These are phyloP conservation scores for Eupithecia centaureata DNA, from an alignment of 2,888 invertebrate species.

Conservation along the genomic window DNA sequence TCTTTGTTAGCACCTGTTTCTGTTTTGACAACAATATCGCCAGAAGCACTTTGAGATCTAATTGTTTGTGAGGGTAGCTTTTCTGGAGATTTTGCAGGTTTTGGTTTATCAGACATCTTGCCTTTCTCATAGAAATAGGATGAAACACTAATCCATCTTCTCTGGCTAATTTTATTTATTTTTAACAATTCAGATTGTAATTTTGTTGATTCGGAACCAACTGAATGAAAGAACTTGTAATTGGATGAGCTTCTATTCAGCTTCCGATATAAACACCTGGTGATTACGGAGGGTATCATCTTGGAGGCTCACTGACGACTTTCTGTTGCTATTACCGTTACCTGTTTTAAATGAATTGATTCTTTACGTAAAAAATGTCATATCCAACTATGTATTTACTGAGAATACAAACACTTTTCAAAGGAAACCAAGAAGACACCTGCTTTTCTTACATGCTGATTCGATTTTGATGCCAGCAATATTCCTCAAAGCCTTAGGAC, in stretches of 20 bases:
- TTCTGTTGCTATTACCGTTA: not conserved
- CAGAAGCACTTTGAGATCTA: slow-evolving; percentile 63
- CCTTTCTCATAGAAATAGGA: slow-evolving; percentile 60
- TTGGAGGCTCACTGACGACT: slow-evolving; percentile 8
- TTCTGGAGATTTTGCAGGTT: slow-evolving; percentile 42
- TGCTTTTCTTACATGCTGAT: slow-evolving; percentile 10
- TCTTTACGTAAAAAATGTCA: not conserved
- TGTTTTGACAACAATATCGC: slow-evolving; percentile 73
- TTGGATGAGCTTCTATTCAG: slow-evolving; percentile 60
- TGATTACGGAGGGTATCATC: slow-evolving; percentile 67
- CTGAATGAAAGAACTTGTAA: slow-evolving; percentile 62
- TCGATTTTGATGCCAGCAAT: not conserved
- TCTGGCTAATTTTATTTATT: slow-evolving; percentile 46
- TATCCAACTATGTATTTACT: not conserved
- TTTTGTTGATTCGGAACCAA: slow-evolving; percentile 54
- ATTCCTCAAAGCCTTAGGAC: not conserved
- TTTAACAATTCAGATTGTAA: slow-evolving; percentile 50
- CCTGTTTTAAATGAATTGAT: not conserved
- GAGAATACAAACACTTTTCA: not conserved
- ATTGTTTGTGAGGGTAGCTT: slow-evolving; percentile 46
- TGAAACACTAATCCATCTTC: slow-evolving; percentile 60
- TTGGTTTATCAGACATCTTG: slow-evolving; percentile 47
- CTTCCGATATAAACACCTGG: slow-evolving; percentile 69
- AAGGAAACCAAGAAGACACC: not conserved
- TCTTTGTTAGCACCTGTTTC: slow-evolving; percentile 67